These are phyloP conservation scores for Heteractis magnifica DNA, from an alignment of 92 coral and sea anemone genomes.

Conservation along the genomic window DNA sequence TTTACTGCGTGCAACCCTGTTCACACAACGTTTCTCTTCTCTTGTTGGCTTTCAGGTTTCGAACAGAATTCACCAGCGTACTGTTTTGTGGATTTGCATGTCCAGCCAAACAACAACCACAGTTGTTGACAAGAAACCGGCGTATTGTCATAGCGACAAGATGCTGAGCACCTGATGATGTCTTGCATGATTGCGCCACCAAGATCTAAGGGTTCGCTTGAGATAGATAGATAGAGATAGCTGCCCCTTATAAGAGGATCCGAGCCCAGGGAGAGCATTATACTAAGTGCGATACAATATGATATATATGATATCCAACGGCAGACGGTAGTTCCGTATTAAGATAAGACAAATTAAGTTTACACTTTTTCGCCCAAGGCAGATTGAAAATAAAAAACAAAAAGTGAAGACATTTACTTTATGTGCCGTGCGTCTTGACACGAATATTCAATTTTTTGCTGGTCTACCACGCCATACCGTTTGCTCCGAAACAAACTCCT, in stretches of 20 bases:
- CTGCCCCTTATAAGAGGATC: background rate
- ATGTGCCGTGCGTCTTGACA: no score
- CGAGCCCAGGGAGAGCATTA: no score
- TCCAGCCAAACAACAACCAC: background rate
- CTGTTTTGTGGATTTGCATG: background rate
- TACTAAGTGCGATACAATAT: no score
- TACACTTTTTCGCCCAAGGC: no score
- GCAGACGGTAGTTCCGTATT: no score
- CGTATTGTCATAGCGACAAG: background rate
- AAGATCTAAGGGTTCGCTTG: background rate
- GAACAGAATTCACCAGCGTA: background rate
- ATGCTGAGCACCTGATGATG: background rate
- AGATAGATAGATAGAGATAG: background rate
- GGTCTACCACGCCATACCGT: no score
- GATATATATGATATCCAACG: no score
- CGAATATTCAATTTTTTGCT: no score
- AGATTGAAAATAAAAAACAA: no score
- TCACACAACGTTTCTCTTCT: background rate
- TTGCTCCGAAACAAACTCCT: no score
- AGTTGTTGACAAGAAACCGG: background rate
- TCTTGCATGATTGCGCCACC: background rate
- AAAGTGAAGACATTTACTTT: no score
- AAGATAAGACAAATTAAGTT: no score
- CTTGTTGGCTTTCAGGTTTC: background rate
- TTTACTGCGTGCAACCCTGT: background rate